Conservation (phyloP, 2,113 vertebrate genomes). For the Rhinopomastus cyanomelas region DNA sequence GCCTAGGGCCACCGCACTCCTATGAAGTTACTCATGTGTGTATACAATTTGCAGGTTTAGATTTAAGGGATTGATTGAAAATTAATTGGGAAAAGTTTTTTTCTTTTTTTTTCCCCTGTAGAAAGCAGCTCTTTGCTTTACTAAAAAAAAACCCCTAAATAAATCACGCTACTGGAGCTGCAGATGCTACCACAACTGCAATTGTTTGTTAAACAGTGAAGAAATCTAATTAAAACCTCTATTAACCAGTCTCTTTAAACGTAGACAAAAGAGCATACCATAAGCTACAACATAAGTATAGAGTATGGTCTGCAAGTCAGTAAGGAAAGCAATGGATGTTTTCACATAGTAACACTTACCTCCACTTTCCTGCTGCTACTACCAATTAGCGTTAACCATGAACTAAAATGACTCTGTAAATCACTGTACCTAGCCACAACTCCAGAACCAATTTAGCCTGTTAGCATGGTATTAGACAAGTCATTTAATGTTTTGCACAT, state of each 20-base stretch:
- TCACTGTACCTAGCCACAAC: neutral
- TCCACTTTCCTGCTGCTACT: constrained; percentile 22
- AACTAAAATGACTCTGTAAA: constrained; percentile 1
- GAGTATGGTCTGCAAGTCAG: neutral
- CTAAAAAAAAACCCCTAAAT: neutral
- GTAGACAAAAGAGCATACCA: constrained; percentile 40
- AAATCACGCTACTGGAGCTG: neutral
- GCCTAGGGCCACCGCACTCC: neutral
- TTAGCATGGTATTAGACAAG: neutral
- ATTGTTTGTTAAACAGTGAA: neutral
- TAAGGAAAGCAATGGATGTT: neutral
- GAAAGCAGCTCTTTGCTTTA: neutral
- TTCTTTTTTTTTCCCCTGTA: neutral
- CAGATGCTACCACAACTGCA: constrained; percentile 11
- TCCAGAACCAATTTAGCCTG: neutral
- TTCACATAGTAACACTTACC: constrained; percentile 32
- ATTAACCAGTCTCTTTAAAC: constrained; percentile 39
- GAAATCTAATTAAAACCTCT: constrained; percentile 52
- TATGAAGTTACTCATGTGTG: neutral
- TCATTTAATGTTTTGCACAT: neutral
- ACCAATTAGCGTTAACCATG: constrained; percentile 10
- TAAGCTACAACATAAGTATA: neutral
- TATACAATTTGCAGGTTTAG: neutral
- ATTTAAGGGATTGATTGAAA: neutral
- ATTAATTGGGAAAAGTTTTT: neutral